Evolutionary conservation across 2,797 vertebrate species (phyloP), one percentile per base, ranked within the genome.

Genomic region (Otus scops): DNA sequence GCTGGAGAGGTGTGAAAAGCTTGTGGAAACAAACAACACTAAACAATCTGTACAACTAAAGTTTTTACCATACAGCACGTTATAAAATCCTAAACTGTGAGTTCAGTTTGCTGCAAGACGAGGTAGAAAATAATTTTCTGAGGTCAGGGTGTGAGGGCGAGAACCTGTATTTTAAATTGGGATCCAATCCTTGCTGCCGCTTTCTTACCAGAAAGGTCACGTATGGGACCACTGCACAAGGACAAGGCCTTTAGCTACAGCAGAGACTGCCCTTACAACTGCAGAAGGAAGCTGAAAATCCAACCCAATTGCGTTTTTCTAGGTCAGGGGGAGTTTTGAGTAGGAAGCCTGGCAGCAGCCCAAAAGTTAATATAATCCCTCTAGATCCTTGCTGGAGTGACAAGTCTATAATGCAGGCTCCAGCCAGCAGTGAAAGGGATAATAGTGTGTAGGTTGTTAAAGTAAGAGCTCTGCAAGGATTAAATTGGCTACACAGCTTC

Each of bases 401-500:
- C 41, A 87, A 57, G 20, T 32, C 65, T 61, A 7, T 39, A 43
- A 78, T 5, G 24, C 53, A 61, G 32, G 30, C 11, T 83, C 32
- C 1, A 76, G 84, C 43, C 86, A 50, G 63, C 7, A 3, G 18
- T 30, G 56, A 63, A 74, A 95, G 30, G 75, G 85, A 77, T 65
- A 71, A 75, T 19, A 68, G 51, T 2, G 16, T 74, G 67, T 9
- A 47, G 69, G 38, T 43, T 94, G 91, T 76, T 79, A 82, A 87
- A 86, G 32, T 22, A 41, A 71, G 77, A 82, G 85, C 78, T 92
- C 81, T 89, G 45, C 56, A 59, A 92, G 82, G 79, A 83, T 82
- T 81, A 69, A 92, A 91, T 54, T 81, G 68, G 32, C 47, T 69
- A 41, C 87, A 64, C 48, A 83, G 71, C 74, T 87, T 70, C 78